These are phyloP conservation scores for Mustelus asterias DNA, from an alignment of 2,113 vertebrate species.

Conservation along the genomic window DNA sequence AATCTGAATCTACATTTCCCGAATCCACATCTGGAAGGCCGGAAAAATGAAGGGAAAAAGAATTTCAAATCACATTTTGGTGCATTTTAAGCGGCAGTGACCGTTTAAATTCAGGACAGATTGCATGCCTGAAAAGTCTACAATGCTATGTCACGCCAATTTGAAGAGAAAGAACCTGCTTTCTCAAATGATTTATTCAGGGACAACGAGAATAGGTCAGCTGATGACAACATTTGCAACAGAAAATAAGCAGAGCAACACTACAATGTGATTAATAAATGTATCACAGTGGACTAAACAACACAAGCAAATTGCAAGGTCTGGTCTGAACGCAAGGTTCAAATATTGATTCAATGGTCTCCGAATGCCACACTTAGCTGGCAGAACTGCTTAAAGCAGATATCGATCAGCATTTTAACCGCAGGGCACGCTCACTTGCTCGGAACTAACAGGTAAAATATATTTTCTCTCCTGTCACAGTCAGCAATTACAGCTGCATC, in stretches of 20 bases:
- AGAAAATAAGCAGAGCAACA: neutral
- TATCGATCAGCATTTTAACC: neutral
- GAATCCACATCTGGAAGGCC: neutral
- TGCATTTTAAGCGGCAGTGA: neutral
- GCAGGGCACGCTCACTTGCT: too few species aligned
- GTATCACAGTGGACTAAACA: neutral
- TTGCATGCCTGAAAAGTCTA: neutral
- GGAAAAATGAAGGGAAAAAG: neutral
- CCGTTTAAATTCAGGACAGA: too few species aligned
- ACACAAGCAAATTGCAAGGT: neutral
- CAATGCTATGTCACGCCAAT: neutral
- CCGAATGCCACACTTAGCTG: neutral
- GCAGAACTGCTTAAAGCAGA: neutral
- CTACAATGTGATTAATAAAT: neutral
- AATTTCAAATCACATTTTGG: neutral
- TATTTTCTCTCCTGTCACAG: neutral
- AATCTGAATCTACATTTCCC: neutral
- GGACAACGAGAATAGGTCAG: neutral
- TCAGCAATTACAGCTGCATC: neutral
- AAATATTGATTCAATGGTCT: neutral
- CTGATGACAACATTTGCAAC: neutral
- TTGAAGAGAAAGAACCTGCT: neutral
- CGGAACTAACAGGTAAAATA: neutral
- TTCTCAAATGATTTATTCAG: slow-evolving; percentile 4
- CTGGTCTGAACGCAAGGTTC: neutral